A percentile compares a stretch with the other conserved stretches of the same genome.
These are phyloP conservation scores for Chrysaora quinquecirrha DNA, from an alignment of 30 jellyfish, hydroid and myxozoan species.

Conservation along the genomic window DNA sequence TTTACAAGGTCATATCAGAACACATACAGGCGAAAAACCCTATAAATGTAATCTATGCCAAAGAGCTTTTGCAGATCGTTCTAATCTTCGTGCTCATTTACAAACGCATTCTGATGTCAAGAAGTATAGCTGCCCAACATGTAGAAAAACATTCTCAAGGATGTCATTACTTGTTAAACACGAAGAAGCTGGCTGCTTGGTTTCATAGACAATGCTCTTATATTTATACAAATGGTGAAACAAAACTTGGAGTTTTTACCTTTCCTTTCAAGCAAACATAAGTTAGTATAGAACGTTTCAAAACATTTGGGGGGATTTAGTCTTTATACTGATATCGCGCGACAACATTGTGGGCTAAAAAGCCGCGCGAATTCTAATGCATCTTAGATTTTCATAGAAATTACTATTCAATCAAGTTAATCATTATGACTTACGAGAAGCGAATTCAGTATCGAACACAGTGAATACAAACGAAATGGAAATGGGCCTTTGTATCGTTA, in stretches of 20 bases:
- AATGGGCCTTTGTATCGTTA: too few relatives aligned
- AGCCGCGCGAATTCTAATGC: too few relatives aligned
- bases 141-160: constrained; percentile 90
- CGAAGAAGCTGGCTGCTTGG: constrained; percentile 86
- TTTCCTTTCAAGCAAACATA: background rate
- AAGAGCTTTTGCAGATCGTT: constrained; percentile 99
- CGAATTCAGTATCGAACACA: too few relatives aligned
- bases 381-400: too few relatives aligned
- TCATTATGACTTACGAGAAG: too few relatives aligned
- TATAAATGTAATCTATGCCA: constrained; percentile 88
- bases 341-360: too few relatives aligned
- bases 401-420: too few relatives aligned
- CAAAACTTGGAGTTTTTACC: too few relatives aligned
- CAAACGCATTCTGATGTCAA: constrained; percentile 97
- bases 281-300: too few relatives aligned
- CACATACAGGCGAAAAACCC: constrained; percentile 99
- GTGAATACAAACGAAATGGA: too few relatives aligned
- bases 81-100: constrained; percentile 95
- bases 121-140: constrained; percentile 85
- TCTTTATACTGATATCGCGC: too few relatives aligned
- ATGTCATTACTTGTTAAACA: constrained; percentile 88
- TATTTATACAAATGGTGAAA: background rate
- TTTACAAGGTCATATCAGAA: constrained; percentile 96
- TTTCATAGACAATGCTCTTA: background rate
- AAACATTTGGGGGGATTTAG: too few relatives aligned